Percentiles rank a stretch among this genome's conserved stretches.
Evolutionary conservation across 1,140 invertebrate species (phyloP).

Genomic region (Bemisia tabaci): DNA sequence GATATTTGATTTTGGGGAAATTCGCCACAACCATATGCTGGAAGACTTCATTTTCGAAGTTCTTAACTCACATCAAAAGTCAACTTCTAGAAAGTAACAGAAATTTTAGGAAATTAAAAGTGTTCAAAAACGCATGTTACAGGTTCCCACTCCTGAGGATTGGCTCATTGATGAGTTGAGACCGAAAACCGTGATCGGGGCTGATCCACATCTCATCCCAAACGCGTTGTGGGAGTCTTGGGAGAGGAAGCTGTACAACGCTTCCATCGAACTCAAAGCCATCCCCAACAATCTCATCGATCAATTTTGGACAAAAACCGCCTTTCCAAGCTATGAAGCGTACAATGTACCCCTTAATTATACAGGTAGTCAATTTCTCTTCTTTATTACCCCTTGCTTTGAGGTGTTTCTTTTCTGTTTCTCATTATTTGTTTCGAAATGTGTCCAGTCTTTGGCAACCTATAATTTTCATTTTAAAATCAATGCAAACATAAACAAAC

Average conservation of each 20-base stretch:
- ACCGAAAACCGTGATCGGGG: constrained; percentile 52
- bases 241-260: constrained; percentile 38
- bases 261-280: constrained; percentile 39
- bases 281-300: constrained; percentile 69
- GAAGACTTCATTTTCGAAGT: too few relatives aligned
- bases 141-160: constrained; percentile 21
- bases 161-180: constrained; percentile 48
- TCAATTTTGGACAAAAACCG: constrained; percentile 48
- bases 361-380: background rate
- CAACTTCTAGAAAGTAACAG: too few relatives aligned
- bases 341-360: constrained; percentile 4
- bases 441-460: too few relatives aligned
- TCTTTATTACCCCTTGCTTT: background rate
- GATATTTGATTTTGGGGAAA: too few relatives aligned
- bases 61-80: too few relatives aligned
- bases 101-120: too few relatives aligned
- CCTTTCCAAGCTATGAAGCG: constrained; percentile 16
- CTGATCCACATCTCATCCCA: constrained; percentile 61
- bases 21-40: too few relatives aligned
- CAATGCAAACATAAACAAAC: too few relatives aligned
- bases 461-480: too few relatives aligned
- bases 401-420: background rate
- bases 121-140: too few relatives aligned
- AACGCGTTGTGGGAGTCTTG: constrained; percentile 45
- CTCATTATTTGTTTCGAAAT: too few relatives aligned